Base-by-base conservation (phyloP, 2,888 invertebrate genomes). In the Schizotus pectinicornis region DNA sequence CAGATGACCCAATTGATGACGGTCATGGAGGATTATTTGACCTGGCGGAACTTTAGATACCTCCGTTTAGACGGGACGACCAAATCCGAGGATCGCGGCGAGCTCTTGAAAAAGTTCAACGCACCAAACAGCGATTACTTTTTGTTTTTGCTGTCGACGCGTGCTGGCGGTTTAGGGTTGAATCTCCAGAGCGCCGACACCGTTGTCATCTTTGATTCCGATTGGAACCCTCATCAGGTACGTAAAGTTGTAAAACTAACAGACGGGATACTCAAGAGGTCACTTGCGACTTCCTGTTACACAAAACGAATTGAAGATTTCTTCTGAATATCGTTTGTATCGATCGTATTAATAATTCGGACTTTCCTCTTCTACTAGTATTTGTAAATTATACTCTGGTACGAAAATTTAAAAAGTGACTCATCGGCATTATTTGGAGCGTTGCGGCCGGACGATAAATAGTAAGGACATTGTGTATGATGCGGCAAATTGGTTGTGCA, bases 1-100 rank as follows among this genome's bases (percentile, higher is more conserved):
- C 99, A 99, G 83, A 99, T 99, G 99, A 99, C 99, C 0, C 93
- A 95, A 73, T 88, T 97, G 66, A 98, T 99, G 98, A 97, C 95
- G 54, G 97, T 98, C 71, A 92, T 98, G 84, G 99, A 99, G 79
- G 99, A 99, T 81, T 99, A 97, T 78, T 86, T 99, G 46, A 87
- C 91, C 50, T 97, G 91, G 89, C 86, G 95, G 67, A 88, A 86
- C 47, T 96, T 94, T 80, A 88, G 86, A 63, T 98, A 98, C 77
- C 84, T 99, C 47, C 88, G 98, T 76, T 81, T 99, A 75, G 98
- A 98, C 80, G 99, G 99, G 76, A 95, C 95, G 70, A 99, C 98
- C 2, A 98, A 98, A 80, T 92, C 98, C 0, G 99, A 99, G 77
- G 98, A 99, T 77, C 87, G 99, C 75, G 98, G 98, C 7, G 93